Base-by-base conservation (phyloP, 2,113 vertebrate genomes). In the Oplegnathus fasciatus region DNA sequence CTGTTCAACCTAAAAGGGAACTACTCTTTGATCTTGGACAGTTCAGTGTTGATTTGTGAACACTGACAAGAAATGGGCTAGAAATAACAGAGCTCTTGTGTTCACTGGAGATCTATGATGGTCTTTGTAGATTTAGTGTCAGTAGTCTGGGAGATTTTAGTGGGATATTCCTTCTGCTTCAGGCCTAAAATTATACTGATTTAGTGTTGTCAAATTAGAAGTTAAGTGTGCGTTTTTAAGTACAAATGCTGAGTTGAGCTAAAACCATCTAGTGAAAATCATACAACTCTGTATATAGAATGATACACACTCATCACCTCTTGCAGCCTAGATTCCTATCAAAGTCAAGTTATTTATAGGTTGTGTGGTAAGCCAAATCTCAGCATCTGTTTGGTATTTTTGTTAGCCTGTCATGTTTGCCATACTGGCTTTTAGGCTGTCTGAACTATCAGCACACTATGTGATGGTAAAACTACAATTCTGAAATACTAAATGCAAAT, bases 331-430 rank as follows among this genome's bases (percentile, higher is more conserved):
- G 75, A 75, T 89, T 79, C 67, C 67, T 54, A 77, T 80, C 82
- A 78, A 81, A 89, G 65, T 50, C 46, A 1, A 3, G 74, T 88
- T 88, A 86, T 90, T 90, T 85, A 74, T 79, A 83, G 85, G 65
- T 9, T 3, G 75, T 2, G 13, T 2, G 15, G 18, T 54, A 7
- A 82, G 58, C 11, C 62, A 78, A 26, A 80, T 77, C 55, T 79
- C 73, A 52, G 71, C 75, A 85, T 89, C 69, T 86, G 81, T 86
- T 81, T 70, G 50, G 64, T 81, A 20, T 80, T 73, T 64, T 75
- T 82, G 75, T 80, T 75, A 32, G 66, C 0, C 74, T 22, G 2
- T 67, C 50, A 52, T 78, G 60, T 82, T n/a, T 80, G 68, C 61
- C 44, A 48, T 54, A 0, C 32, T 9, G 18, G 18, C 18, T 62